Percentiles rank a stretch among this genome's conserved stretches.
Conservation (phyloP, 2,888 invertebrate genomes). For the Eupsilia transversa region DNA sequence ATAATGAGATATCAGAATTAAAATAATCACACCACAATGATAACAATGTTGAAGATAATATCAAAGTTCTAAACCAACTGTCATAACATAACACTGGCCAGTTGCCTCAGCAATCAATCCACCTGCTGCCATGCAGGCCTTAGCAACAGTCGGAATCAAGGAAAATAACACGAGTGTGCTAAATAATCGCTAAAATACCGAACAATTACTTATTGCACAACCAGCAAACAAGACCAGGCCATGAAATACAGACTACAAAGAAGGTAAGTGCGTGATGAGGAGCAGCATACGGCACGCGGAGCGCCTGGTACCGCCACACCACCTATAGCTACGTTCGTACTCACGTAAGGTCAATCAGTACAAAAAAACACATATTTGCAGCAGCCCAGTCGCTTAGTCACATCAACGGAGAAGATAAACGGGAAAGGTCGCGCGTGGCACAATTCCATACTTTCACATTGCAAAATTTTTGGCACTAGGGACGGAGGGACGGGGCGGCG, state of each 20-base stretch:
- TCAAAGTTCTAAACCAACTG: slow-evolving; percentile 43
- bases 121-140: slow-evolving; percentile 46
- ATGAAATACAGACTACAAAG: slow-evolving; percentile 55
- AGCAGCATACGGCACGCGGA: slow-evolving; percentile 74
- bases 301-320: slow-evolving; percentile 77
- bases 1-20: slow-evolving; percentile 52
- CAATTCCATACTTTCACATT: slow-evolving; percentile 90
- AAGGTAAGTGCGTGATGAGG: slow-evolving; percentile 57
- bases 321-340: slow-evolving; percentile 74
- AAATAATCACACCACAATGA: slow-evolving; percentile 60
- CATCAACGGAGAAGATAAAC: slow-evolving; percentile 78
- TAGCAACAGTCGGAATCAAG: slow-evolving; percentile 61
- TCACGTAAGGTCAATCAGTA: slow-evolving; percentile 80
- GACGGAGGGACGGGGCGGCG: slow-evolving; percentile 87
- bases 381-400: slow-evolving; percentile 71
- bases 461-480: slow-evolving; percentile 90
- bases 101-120: slow-evolving; percentile 26
- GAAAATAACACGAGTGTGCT: slow-evolving; percentile 52
- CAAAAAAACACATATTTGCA: slow-evolving; percentile 79
- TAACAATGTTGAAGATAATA: slow-evolving; percentile 62
- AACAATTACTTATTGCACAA: slow-evolving; percentile 47
- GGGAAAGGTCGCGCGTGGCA: slow-evolving; percentile 89
- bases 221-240: slow-evolving; percentile 42
- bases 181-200: slow-evolving; percentile 51
- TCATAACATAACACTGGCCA: slow-evolving; percentile 54